These are phyloP conservation scores for Rousettus madagascariensis DNA, from an alignment of 2,797 vertebrate genomes.

Conservation along the genomic window DNA sequence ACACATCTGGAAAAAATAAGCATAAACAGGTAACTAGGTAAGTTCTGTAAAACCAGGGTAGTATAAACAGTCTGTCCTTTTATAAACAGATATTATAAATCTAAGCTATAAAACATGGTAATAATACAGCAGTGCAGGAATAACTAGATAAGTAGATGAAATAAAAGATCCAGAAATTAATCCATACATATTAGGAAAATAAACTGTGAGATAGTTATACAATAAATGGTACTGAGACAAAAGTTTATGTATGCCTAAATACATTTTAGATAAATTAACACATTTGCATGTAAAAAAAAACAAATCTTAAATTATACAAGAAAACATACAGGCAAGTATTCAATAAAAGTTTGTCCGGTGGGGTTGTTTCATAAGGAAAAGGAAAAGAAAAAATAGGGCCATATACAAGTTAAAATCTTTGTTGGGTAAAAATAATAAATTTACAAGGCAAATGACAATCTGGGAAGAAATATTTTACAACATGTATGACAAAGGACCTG, in stretches of 20 bases:
- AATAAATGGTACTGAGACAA: not conserved
- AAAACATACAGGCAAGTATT: not conserved
- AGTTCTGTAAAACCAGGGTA: not conserved
- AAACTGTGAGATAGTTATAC: not conserved
- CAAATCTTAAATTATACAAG: not conserved
- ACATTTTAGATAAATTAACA: not conserved
- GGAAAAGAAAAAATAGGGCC: not conserved
- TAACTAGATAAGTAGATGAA: not conserved
- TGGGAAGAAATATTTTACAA: not conserved
- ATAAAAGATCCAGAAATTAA: not conserved
- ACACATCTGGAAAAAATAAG: not conserved
- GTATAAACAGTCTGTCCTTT: not conserved
- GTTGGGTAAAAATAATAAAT: not conserved
- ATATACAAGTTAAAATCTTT: not conserved
- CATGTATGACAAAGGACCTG: not conserved
- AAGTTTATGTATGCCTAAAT: not conserved
- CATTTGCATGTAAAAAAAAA: not conserved
- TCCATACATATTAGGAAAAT: not conserved
- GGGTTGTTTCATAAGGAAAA: not conserved
- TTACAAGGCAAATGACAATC: not conserved
- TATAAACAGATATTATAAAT: not conserved
- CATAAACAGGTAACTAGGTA: not conserved
- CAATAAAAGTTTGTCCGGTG: not conserved
- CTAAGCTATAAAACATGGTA: not conserved
- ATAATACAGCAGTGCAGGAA: not conserved